Base-by-base conservation (phyloP, 2,797 vertebrate species). In the Rhincodon typus region DNA sequence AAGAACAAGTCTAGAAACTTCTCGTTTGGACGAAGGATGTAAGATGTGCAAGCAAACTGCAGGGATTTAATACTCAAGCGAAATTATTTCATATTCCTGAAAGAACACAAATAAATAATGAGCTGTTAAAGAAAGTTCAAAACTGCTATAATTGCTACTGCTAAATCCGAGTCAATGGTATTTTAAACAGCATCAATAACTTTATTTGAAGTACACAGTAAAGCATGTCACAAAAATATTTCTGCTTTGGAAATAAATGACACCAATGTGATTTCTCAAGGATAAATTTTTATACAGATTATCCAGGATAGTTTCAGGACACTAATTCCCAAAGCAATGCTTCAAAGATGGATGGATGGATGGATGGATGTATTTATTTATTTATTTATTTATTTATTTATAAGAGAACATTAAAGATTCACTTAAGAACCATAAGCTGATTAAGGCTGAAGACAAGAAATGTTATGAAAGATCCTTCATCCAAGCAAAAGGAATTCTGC, bases 61-160 rank as follows among this genome's bases (percentile, higher is more conserved):
- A 99, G 97, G 96, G 99, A 98, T 97, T 99, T 99, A 96, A 99
- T 99, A 97, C 99, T n/a, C n/a, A 98, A n/a, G 98, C 57, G 98
- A 99, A 0, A 99, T 99, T 95, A 99, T 98, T 97, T 99, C 98
- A 96, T 99, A 99, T 97, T 99, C 99, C 99, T 99, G 96, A 94
- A 96, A 46, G 62, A 21, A 53, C 38, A 62, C 10, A 96, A 96
- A 96, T 12, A 93, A 96, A 10, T 67, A 87, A n/a, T 91, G 30
- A 96, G 96, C 0, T 91, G 12, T 19, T 94, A 46, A 46, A 27
- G 6, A 27, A 66, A n/a, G 67, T 25, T 69, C 1, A 87, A 87
- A 53, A 25, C 5, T 34, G 30, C 72, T 74, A 30, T 34, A 74
- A 50, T 53, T 53, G 23, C 70, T 72, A 2, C 46, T 91, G 88